Conservation (phyloP, 2,113 vertebrate genomes). For the Otolemur garnettii region DNA sequence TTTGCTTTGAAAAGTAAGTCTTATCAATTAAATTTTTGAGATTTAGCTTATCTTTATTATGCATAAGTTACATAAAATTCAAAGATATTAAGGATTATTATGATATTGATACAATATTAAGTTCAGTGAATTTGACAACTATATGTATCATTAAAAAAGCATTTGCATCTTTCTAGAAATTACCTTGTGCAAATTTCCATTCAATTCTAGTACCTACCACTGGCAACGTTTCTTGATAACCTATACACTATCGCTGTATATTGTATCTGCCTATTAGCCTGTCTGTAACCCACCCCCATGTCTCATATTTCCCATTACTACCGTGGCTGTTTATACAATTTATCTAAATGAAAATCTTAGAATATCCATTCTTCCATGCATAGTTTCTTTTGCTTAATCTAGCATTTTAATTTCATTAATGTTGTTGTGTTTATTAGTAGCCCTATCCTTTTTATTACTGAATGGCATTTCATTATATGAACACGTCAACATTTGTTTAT, state of each 20-base stretch:
- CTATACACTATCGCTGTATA: too few relatives aligned
- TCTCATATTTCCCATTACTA: neutral
- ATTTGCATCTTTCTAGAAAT: neutral
- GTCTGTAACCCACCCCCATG: too few relatives aligned
- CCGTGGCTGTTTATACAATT: neutral
- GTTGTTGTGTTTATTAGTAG: neutral
- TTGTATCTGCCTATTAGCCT: too few relatives aligned
- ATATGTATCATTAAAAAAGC: neutral
- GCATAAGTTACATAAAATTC: neutral
- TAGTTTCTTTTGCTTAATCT: neutral
- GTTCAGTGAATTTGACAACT: neutral
- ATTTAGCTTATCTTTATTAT: neutral
- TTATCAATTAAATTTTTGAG: neutral
- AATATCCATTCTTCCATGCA: neutral
- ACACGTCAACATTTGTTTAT: neutral
- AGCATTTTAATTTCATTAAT: neutral
- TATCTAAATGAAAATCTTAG: neutral
- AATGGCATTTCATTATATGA: neutral
- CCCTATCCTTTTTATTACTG: neutral
- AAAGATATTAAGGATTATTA: neutral
- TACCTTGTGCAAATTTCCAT: neutral
- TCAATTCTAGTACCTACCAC: fast-evolving
- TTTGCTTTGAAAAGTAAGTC: neutral
- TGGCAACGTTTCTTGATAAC: neutral
- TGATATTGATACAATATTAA: neutral